Conservation (phyloP, 2,797 vertebrate species). For the Ficedula albicollis region DNA sequence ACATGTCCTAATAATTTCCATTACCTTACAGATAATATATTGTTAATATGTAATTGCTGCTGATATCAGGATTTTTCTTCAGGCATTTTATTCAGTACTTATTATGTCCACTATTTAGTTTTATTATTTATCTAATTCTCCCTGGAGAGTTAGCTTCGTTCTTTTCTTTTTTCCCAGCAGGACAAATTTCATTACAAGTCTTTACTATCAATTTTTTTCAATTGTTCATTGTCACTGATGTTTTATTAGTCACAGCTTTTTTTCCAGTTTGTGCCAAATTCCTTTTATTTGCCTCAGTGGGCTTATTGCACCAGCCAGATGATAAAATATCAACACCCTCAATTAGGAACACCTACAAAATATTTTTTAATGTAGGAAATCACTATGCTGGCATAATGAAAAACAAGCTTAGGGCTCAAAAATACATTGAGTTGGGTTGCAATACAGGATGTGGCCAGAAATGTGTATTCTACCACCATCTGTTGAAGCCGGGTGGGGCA, state of each 20-base stretch:
- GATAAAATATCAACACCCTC: background rate
- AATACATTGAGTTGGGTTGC: background rate
- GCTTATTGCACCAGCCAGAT: background rate
- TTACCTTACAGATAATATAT: background rate
- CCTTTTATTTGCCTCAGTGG: background rate
- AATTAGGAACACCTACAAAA: background rate
- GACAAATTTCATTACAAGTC: background rate
- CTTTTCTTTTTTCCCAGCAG: background rate
- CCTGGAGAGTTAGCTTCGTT: background rate
- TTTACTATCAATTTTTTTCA: background rate
- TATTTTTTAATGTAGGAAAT: background rate
- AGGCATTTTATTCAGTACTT: background rate
- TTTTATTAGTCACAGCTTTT: background rate
- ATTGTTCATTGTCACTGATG: background rate
- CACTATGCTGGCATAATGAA: background rate
- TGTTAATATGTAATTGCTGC: background rate
- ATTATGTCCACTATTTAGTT: background rate
- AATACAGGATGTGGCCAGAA: no score
- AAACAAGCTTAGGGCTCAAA: background rate
- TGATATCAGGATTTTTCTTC: background rate
- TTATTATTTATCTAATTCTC: background rate
- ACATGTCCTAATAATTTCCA: background rate
- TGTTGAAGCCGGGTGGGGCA: no score
- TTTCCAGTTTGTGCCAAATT: background rate
- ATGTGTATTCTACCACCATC: no score